Conservation (phyloP, 92 coral and sea anemone genomes). For the Pocillopora grandis region DNA sequence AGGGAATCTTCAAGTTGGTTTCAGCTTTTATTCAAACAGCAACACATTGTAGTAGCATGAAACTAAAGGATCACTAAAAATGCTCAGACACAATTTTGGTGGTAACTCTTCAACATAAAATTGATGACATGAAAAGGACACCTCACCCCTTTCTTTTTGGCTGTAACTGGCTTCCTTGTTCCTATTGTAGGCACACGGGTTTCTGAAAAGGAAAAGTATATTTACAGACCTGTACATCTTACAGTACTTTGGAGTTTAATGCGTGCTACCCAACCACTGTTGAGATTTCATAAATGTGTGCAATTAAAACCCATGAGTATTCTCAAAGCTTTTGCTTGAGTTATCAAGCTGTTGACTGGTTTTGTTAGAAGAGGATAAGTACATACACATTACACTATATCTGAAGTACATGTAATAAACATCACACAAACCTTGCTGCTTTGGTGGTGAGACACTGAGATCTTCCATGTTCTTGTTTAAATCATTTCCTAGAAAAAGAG, state of each 20-base stretch:
- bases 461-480: constrained; percentile 67
- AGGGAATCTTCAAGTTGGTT: no score
- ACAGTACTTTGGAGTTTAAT: no score
- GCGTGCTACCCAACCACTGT: no score
- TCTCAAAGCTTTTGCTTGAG: no score
- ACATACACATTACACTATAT: not conserved
- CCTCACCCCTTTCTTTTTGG: constrained; percentile 90
- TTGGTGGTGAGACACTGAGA: constrained; percentile 96
- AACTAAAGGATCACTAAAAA: no score
- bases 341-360: no score
- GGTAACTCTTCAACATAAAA: not conserved
- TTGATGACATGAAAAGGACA: not conserved
- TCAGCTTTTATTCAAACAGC: no score
- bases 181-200: constrained; percentile 94
- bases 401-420: not conserved
- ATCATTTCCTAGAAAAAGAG: constrained; percentile 39
- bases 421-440: constrained; percentile 75
- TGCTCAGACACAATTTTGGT: no score
- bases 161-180: constrained; percentile 80
- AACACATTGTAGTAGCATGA: no score
- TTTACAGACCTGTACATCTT: not conserved
- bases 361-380: no score
- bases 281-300: no score
- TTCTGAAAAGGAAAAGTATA: constrained; percentile 41
- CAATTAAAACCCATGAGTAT: no score